Base-by-base conservation (phyloP, 1,140 invertebrate species). In the Scaptomyza graminum region DNA sequence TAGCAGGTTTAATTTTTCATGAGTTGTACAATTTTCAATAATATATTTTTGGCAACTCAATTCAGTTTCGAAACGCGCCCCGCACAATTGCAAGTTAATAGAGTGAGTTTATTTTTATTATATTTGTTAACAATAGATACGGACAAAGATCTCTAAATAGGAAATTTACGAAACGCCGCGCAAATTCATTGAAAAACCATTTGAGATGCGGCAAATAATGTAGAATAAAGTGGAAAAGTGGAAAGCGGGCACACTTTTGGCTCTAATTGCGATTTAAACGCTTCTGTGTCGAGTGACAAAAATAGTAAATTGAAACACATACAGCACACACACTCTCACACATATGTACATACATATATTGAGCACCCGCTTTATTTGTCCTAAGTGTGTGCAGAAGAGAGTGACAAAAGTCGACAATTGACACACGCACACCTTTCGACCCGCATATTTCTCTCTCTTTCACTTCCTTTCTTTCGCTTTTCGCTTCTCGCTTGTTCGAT, bases 231-330 rank as follows among this genome's bases (percentile, higher is more conserved):
- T 66, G 44, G 74, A 65, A 76, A 79, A 74, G 41, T 76, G 44
- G 18, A 70, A 79, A 67, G 76, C 68, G 76, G 81, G 81, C 81
- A 76, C 68, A 79, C 76, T 74, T 56, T 72, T 43, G n/a, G 46
- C 71, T 73, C 78, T 87, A 82, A 85, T 85, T 85, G 77, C 81
- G 28, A 87, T 85, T 76, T 84, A 84, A 83, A 79, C 80, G 80
- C 44, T 83, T 50, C 41, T 55, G 49, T 55, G 49, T 79, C 80
- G 80, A 83, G 76, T 85, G 76, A 49, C 76, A 62, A 84, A 85
- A 76, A 85, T 74, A 69, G 55, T 72, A 62, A 66, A 65, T 72
- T 51, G 64, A 72, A 63, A 71, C 50, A 34, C 60, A 18, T 39
- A 28, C 60, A 47, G 18, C n/a, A 31, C 50, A 12, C 15, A 44